Conservation (phyloP, 2,888 invertebrate genomes). For the Miltochrista miniata region DNA sequence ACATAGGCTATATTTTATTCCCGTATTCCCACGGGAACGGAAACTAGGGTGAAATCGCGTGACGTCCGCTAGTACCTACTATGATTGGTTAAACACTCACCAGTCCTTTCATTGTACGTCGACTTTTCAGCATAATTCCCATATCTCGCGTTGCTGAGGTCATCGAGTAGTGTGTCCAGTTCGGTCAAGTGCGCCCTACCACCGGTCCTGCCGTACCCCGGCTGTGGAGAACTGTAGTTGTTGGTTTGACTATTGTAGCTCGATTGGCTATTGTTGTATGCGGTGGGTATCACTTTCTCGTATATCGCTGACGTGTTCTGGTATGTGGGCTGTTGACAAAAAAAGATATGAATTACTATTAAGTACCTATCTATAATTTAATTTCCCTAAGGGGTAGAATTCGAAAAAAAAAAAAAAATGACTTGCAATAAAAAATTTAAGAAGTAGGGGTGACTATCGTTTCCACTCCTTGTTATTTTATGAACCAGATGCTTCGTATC, state of each 20-base stretch:
- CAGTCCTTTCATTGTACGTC: conserved; percentile 59
- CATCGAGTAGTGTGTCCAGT: conserved; percentile 95
- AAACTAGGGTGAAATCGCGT: too few relatives aligned
- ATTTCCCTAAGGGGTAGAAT: too few relatives aligned
- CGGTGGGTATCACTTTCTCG: conserved; percentile 62
- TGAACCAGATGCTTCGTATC: background rate
- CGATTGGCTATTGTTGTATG: conserved; percentile 52
- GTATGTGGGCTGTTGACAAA: conserved; percentile 85
- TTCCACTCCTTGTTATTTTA: background rate
- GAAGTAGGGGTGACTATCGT: background rate
- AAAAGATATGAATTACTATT: conserved; percentile 3
- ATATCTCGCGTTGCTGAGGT: conserved; percentile 91
- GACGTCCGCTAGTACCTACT: too few relatives aligned
- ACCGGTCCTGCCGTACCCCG: conserved; percentile 67
- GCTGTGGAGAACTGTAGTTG: conserved; percentile 41
- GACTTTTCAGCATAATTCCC: conserved; percentile 70
- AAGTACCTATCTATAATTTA: too few relatives aligned
- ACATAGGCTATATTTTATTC: too few relatives aligned
- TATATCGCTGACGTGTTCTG: conserved; percentile 79
- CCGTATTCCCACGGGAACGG: too few relatives aligned
- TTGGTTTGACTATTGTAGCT: conserved; percentile 52
- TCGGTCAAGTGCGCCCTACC: conserved; percentile 91
- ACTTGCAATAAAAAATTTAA: too few relatives aligned
- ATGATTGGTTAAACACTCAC: conserved; percentile 44
- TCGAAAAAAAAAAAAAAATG: too few relatives aligned